Evolutionary conservation across 2,888 invertebrate genomes (phyloP).

Genomic region (Idaea biselata): DNA sequence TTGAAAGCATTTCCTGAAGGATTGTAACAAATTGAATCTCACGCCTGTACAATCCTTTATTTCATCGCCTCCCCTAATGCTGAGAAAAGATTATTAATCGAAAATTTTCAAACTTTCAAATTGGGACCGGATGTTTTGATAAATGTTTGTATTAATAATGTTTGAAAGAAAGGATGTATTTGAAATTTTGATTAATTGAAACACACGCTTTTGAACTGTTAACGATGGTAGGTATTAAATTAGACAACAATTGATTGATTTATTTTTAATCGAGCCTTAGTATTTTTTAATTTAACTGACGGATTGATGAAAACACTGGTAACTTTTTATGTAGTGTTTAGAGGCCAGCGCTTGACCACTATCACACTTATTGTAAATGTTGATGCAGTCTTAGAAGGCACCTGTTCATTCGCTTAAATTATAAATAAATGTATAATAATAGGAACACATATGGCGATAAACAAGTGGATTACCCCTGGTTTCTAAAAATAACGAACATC

Average conservation of each 20-base stretch:
- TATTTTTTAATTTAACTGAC: neutral
- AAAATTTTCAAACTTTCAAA: conserved; percentile 59
- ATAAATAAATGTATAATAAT: too few species aligned
- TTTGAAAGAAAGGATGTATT: conserved; percentile 20
- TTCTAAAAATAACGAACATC: too few species aligned
- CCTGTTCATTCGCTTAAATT: too few species aligned
- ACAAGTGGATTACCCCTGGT: too few species aligned
- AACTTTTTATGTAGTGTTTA: too few species aligned
- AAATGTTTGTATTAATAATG: conserved; percentile 38
- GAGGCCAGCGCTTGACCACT: too few species aligned
- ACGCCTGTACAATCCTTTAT: conserved; percentile 73
- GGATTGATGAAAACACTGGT: neutral
- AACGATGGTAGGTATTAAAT: neutral
- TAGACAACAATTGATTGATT: neutral
- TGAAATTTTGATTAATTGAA: conserved; percentile 1
- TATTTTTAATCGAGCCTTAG: neutral
- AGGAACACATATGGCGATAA: too few species aligned
- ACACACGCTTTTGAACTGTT: neutral
- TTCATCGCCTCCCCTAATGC: conserved; percentile 63
- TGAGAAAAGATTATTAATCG: conserved; percentile 72
- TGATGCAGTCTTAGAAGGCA: too few species aligned
- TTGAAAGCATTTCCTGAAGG: conserved; percentile 68
- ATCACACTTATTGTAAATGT: too few species aligned
- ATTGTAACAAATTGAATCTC: conserved; percentile 75
- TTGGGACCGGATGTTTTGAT: conserved; percentile 46